phyloP scores from a whole-genome alignment of 2,888 invertebrate species.

The Thecophora atra region DNA sequence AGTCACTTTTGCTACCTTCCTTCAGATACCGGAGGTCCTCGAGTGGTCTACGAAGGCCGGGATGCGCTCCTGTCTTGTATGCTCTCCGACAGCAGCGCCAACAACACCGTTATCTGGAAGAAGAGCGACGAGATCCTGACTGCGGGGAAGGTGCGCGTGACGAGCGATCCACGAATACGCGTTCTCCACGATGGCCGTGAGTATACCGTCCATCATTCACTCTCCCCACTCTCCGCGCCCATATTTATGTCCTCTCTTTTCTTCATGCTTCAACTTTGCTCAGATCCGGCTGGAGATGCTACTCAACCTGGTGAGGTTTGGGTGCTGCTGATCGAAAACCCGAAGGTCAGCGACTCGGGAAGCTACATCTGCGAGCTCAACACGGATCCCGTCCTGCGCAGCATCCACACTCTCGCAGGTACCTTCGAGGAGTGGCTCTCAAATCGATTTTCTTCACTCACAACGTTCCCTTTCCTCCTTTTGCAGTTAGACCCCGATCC shows the following conservation, averaged over 20 bases:
- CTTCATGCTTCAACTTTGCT: slow-evolving; percentile 10
- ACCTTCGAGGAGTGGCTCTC: slow-evolving; percentile 51
- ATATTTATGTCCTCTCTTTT: not conserved
- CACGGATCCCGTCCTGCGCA: slow-evolving; percentile 79
- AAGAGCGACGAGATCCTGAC: slow-evolving; percentile 78
- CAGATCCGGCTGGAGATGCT: slow-evolving; percentile 58
- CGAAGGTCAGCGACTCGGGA: slow-evolving; percentile 77
- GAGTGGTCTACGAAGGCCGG: slow-evolving; percentile 73
- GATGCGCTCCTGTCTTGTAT: slow-evolving; percentile 85
- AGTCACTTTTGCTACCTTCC: not conserved
- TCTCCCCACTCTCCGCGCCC: not conserved
- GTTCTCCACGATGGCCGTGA: slow-evolving; percentile 82
- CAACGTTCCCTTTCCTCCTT: not conserved
- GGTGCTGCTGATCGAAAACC: slow-evolving; percentile 81
- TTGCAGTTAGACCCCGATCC: slow-evolving; percentile 10
- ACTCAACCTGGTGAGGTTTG: slow-evolving; percentile 80
- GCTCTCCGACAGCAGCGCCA: slow-evolving; percentile 70
- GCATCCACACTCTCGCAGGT: slow-evolving; percentile 83
- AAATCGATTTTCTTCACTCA: not conserved
- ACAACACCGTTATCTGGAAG: slow-evolving; percentile 80
- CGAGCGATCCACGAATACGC: slow-evolving; percentile 76
- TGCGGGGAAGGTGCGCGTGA: slow-evolving; percentile 79
- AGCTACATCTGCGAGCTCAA: slow-evolving; percentile 86
- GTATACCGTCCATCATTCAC: no score
- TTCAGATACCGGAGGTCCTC: slow-evolving; percentile 64